phyloP scores from a whole-genome alignment of 2,888 invertebrate genomes.

The Plebejus melissa region DNA sequence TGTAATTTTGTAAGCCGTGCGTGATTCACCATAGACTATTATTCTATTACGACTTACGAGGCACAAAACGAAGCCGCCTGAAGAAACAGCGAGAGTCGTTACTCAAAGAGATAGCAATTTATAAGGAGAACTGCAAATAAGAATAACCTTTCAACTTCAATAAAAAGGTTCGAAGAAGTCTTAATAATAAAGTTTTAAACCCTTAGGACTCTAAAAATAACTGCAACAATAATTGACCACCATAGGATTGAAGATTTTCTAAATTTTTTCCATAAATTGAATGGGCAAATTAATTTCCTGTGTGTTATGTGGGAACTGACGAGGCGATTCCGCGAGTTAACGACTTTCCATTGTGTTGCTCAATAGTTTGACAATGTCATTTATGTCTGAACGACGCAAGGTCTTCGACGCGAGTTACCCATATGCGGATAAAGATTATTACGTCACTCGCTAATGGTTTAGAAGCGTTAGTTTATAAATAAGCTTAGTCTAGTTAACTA shows the following conservation, averaged over 20 bases:
- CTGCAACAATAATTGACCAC: background rate
- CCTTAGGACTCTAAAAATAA: too few relatives aligned
- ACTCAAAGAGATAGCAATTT: background rate
- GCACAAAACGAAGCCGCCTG: constrained; percentile 11
- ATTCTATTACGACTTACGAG: background rate
- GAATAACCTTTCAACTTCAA: too few relatives aligned
- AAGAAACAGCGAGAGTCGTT: background rate
- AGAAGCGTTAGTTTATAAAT: constrained; percentile 4
- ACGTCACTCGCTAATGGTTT: background rate
- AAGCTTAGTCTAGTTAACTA: background rate
- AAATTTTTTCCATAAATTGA: background rate
- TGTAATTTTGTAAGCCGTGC: constrained; percentile 15
- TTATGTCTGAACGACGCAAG: background rate
- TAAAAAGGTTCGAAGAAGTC: too few relatives aligned
- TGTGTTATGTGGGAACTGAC: constrained; percentile 23
- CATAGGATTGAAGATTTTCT: background rate
- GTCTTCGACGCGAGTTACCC: background rate
- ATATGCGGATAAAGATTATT: background rate
- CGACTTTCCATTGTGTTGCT: constrained; percentile 19
- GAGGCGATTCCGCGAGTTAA: constrained; percentile 18
- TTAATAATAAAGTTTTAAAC: too few relatives aligned
- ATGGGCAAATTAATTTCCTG: constrained; percentile 18
- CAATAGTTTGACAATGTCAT: constrained; percentile 21
- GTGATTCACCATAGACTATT: constrained; percentile 12
- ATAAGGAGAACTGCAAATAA: background rate